Percentiles rank a stretch among this genome's conserved stretches.
phyloP scores from a whole-genome alignment of 2,888 invertebrate genomes.

The Acrocyrtus sp. region DNA sequence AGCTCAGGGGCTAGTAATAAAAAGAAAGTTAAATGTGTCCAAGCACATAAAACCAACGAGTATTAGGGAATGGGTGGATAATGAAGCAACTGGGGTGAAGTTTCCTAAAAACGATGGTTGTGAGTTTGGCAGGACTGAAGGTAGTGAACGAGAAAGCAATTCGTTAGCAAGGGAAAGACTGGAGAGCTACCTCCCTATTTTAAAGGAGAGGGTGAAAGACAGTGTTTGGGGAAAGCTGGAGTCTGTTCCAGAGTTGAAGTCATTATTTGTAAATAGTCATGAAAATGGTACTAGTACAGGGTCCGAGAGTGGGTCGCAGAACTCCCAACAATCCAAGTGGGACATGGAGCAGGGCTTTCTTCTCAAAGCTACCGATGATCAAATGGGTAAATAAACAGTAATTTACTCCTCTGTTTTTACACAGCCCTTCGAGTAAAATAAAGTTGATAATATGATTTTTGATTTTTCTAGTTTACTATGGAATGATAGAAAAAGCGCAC shows the following conservation, averaged over 20 bases:
- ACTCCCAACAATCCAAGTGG: conserved; percentile 1
- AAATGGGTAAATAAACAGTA: conserved; percentile 20
- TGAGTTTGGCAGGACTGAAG: no score
- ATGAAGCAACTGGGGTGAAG: not conserved
- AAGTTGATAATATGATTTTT: not conserved
- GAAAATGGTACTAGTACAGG: not conserved
- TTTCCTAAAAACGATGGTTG: no score
- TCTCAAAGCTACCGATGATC: conserved; percentile 6
- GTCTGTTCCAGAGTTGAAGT: conserved; percentile 3
- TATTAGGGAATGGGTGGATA: conserved; percentile 1
- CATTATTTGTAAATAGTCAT: no score
- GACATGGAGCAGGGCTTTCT: conserved; percentile 21
- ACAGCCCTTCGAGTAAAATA: no score
- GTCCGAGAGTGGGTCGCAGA: not conserved
- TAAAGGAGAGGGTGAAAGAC: conserved; percentile 8
- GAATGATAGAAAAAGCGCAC: conserved; percentile 24
- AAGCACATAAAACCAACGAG: conserved; percentile 32
- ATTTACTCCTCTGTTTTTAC: not conserved
- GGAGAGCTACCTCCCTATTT: conserved; percentile 21
- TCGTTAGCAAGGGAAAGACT: conserved; percentile 11
- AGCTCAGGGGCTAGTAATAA: conserved; percentile 6
- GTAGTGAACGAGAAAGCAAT: not conserved
- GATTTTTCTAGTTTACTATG: conserved; percentile 30
- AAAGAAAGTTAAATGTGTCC: conserved; percentile 5
- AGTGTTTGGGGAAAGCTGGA: conserved; percentile 20